These are phyloP conservation scores for Eulithis testata DNA, from an alignment of 2,888 invertebrate genomes.

Conservation along the genomic window DNA sequence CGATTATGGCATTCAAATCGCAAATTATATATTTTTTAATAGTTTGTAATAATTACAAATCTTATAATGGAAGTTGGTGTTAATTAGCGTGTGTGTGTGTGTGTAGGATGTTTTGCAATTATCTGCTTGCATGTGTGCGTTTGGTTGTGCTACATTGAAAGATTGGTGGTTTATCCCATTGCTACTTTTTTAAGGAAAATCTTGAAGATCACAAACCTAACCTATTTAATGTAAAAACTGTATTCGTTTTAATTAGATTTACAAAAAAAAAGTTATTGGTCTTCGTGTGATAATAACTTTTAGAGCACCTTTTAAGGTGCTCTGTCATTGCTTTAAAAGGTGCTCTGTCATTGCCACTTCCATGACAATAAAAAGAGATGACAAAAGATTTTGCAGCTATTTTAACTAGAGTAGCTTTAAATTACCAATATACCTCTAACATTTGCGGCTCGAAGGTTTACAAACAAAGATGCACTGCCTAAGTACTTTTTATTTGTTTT, in stretches of 20 bases:
- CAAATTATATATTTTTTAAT: constrained; percentile 61
- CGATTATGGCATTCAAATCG: constrained; percentile 69
- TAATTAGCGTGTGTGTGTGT: constrained; percentile 46
- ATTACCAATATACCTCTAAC: too few species aligned
- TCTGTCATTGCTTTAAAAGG: too few species aligned
- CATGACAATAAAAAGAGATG: too few species aligned
- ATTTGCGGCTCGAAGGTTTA: too few species aligned
- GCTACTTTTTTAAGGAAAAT: constrained; percentile 24
- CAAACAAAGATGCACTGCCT: too few species aligned
- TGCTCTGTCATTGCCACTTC: too few species aligned
- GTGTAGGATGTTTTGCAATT: constrained; percentile 47
- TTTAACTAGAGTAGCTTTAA: too few species aligned
- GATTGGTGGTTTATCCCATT: constrained; percentile 37
- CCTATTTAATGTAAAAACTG: too few species aligned
- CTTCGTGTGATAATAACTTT: not conserved
- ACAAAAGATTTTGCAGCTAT: too few species aligned
- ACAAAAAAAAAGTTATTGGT: not conserved
- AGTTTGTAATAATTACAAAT: constrained; percentile 58
- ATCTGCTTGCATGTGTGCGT: constrained; percentile 33
- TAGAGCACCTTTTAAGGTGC: too few species aligned
- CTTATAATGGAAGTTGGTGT: constrained; percentile 44
- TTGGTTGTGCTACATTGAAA: constrained; percentile 30
- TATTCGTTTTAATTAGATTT: too few species aligned
- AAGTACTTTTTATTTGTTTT: too few species aligned
- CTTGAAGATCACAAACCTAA: not conserved